Percentiles rank a stretch among this genome's conserved stretches.
phyloP scores from a whole-genome alignment of 2,113 vertebrate species.

The Paedocypris sp. region DNA sequence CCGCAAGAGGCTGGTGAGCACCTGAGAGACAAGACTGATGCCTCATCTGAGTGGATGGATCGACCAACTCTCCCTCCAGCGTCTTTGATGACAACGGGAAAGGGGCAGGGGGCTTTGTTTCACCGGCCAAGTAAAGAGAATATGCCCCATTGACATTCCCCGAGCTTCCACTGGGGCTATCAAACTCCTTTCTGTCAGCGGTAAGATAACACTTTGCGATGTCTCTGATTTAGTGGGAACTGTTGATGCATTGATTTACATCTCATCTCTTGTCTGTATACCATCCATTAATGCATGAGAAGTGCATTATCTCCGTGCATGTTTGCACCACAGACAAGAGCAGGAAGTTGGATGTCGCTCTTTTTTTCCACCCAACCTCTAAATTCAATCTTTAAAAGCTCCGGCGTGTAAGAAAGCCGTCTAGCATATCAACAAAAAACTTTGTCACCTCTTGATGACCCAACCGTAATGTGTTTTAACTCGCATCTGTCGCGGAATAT shows the following conservation, averaged over 20 bases:
- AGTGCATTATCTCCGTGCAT: conserved; percentile 46
- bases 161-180: conserved; percentile 29
- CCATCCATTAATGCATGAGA: conserved; percentile 58
- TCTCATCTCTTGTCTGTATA: conserved; percentile 46
- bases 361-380: conserved; percentile 17
- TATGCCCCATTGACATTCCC: conserved; percentile 34
- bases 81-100: neutral
- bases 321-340: conserved; percentile 40
- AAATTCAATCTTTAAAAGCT: conserved; percentile 18
- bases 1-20: conserved; percentile 30
- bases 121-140: conserved; percentile 6
- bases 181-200: conserved; percentile 39
- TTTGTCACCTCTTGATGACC: conserved; percentile 32
- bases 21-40: conserved; percentile 33
- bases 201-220: conserved; percentile 46
- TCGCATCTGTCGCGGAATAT: conserved; percentile 31
- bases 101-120: conserved; percentile 10
- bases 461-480: conserved; percentile 43
- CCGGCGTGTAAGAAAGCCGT: conserved; percentile 9
- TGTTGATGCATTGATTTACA: conserved; percentile 54
- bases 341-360: conserved; percentile 34
- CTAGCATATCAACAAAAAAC: conserved; percentile 30
- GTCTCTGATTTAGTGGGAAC: conserved; percentile 43
- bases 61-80: conserved; percentile 1
- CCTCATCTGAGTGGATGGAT: conserved; percentile 22